Conservation (phyloP, 2,797 vertebrate species). For the Ctenosaura bakeri region DNA sequence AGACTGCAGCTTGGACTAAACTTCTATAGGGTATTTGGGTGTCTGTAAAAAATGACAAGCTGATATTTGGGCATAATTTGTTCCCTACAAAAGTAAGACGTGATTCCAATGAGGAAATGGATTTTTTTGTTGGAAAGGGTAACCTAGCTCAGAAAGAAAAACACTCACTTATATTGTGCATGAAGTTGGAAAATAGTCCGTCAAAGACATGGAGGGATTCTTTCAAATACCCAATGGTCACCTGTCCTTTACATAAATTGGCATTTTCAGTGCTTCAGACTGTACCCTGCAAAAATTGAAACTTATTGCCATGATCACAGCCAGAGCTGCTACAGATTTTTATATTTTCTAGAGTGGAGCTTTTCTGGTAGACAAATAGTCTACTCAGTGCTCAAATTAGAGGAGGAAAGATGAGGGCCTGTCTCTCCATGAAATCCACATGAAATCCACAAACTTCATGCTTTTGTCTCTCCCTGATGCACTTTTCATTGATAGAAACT, state of each 20-base stretch:
- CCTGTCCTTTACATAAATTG: not conserved
- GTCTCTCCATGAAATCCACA: not conserved
- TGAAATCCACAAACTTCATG: not conserved
- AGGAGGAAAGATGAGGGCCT: not conserved
- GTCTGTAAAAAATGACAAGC: not conserved
- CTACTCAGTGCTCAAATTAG: not conserved
- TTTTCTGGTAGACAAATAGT: not conserved
- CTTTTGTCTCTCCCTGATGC: not conserved
- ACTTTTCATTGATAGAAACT: not conserved
- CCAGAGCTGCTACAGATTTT: not conserved
- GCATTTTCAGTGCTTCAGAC: not conserved
- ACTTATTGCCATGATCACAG: not conserved
- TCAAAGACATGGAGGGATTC: not conserved
- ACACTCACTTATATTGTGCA: not conserved
- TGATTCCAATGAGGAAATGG: not conserved
- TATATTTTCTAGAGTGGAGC: not conserved
- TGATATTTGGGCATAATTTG: not conserved
- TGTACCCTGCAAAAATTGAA: not conserved
- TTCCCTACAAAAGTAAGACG: not conserved
- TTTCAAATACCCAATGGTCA: not conserved
- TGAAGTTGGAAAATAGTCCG: not conserved
- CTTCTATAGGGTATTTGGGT: not conserved
- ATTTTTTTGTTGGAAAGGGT: not conserved
- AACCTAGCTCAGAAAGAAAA: not conserved
- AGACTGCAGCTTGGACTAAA: fast-evolving